Conservation (phyloP, 2,888 invertebrate genomes). For the Erebia aethiops region DNA sequence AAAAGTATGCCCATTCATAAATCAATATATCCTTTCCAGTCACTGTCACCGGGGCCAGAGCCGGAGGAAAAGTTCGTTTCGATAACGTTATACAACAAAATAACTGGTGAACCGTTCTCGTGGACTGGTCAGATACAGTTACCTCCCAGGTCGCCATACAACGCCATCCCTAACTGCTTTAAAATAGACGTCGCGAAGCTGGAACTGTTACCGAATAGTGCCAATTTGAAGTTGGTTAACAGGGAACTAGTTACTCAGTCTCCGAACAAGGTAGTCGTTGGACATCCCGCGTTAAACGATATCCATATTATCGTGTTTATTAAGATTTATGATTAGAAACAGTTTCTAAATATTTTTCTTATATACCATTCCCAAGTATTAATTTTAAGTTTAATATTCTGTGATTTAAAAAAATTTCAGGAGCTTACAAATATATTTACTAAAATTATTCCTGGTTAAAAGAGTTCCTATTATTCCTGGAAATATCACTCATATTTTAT, state of each 20-base stretch:
- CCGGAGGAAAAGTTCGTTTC: conserved; percentile 46
- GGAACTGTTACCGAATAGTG: conserved; percentile 61
- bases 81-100: conserved; percentile 66
- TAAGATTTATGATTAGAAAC: conserved; percentile 32
- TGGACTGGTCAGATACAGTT: conserved; percentile 60
- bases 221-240: conserved; percentile 56
- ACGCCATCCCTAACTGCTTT: conserved; percentile 49
- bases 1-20: no score
- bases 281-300: conserved; percentile 40
- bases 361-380: no score
- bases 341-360: neutral
- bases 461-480: no score
- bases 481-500: no score
- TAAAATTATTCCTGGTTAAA: no score
- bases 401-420: no score
- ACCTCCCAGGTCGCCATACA: conserved; percentile 50
- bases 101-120: conserved; percentile 59
- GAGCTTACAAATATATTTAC: no score
- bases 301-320: conserved; percentile 43
- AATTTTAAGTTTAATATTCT: no score
- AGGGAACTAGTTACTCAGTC: conserved; percentile 44
- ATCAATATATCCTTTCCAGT: conserved; percentile 48
- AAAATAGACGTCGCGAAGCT: conserved; percentile 54
- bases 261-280: conserved; percentile 44
- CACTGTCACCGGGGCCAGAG: conserved; percentile 48